Conservation (phyloP, 2,113 vertebrate species). For the Oryctolagus cuniculus region mOryCun1.1 NC_091442.1:109145001-109145500, state of each 20-base stretch:
- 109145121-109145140: neutral
- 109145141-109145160: neutral
- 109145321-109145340: neutral
- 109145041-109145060: neutral
- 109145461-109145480: neutral
- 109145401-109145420: conserved; percentile 36
- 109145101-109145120: neutral
- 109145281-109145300: neutral
- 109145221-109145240: accelerated
- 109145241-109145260: neutral
- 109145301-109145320: neutral
- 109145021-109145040: neutral
- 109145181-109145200: neutral
- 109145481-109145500: neutral
- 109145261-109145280: neutral
- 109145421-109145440: neutral
- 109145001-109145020: neutral
- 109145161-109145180: neutral
- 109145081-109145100: neutral
- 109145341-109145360: neutral
- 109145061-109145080: neutral
- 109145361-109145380: neutral
- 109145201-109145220: neutral
- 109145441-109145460: neutral
- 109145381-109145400: neutral